These are phyloP conservation scores for Rhodinocichla rosea DNA, from an alignment of 2,113 vertebrate species.

Conservation along the genomic window DNA sequence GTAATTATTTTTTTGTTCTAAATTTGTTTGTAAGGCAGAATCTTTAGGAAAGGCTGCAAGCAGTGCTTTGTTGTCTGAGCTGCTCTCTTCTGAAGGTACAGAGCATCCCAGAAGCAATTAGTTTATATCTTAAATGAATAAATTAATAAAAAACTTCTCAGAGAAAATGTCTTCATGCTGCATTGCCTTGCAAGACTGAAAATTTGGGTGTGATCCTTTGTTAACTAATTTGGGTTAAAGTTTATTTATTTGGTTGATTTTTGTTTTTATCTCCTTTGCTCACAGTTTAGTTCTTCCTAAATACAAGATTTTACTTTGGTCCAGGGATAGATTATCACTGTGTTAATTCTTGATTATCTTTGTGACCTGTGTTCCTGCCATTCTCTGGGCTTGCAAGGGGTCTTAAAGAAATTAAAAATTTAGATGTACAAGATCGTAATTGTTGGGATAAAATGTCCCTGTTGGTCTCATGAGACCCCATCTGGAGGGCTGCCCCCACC, in stretches of 20 bases:
- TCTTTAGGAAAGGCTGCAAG: background rate
- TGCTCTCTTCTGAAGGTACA: fast-evolving
- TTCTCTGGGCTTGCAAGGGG: background rate
- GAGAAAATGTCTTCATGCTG: background rate
- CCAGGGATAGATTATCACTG: background rate
- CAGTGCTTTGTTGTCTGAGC: background rate
- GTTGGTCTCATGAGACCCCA: background rate
- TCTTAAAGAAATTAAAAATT: background rate
- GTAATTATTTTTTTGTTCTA: background rate
- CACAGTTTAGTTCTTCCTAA: background rate
- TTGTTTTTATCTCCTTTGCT: background rate
- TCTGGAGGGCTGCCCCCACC: background rate
- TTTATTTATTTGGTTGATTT: background rate
- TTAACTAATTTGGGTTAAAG: background rate
- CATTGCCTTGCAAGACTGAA: background rate
- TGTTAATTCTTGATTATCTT: background rate
- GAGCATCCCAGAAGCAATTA: background rate
- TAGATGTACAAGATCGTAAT: background rate
- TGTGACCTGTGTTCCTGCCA: background rate
- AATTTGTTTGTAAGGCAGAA: background rate
- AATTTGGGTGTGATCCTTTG: background rate
- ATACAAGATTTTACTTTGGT: background rate
- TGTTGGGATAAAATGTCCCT: background rate
- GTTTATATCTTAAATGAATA: background rate
- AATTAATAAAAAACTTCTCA: background rate